phyloP scores from a whole-genome alignment of 1,140 invertebrate species.

The Augochlora pura region DNA sequence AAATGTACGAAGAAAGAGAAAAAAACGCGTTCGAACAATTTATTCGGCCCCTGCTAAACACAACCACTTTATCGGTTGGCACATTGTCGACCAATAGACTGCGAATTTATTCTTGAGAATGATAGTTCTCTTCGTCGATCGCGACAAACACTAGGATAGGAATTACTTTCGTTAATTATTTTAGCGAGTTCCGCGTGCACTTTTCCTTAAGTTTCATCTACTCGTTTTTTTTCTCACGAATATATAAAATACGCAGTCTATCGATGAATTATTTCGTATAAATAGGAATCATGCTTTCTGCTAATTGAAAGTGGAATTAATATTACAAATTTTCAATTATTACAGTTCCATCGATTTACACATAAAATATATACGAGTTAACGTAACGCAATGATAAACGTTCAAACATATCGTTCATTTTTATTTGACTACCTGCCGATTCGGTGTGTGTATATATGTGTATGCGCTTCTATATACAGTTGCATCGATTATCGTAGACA shows the following conservation, averaged over 20 bases:
- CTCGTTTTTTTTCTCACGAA: too few relatives aligned
- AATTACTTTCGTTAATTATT: too few relatives aligned
- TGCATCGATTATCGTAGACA: conserved; percentile 34
- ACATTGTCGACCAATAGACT: conserved; percentile 28
- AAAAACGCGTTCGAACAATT: conserved; percentile 10
- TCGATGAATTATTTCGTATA: background rate
- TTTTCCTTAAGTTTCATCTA: too few relatives aligned
- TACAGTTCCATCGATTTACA: background rate
- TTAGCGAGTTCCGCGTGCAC: too few relatives aligned
- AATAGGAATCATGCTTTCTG: conserved; percentile 15
- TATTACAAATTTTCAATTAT: background rate
- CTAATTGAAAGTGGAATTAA: background rate
- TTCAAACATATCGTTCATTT: conserved; percentile 2
- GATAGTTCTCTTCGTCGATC: too few relatives aligned
- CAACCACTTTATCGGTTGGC: conserved; percentile 46
- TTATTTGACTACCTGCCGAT: conserved; percentile 4
- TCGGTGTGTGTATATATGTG: background rate
- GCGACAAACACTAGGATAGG: too few relatives aligned
- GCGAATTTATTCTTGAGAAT: too few relatives aligned
- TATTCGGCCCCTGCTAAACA: conserved; percentile 4
- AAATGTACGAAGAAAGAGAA: conserved; percentile 22
- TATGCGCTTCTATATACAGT: conserved; percentile 43
- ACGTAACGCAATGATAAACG: background rate
- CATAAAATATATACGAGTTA: conserved; percentile 1
- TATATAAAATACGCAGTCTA: too few relatives aligned